Evolutionary conservation across 2,797 vertebrate species (phyloP).

Genomic region (Naso thynnoides): DNA sequence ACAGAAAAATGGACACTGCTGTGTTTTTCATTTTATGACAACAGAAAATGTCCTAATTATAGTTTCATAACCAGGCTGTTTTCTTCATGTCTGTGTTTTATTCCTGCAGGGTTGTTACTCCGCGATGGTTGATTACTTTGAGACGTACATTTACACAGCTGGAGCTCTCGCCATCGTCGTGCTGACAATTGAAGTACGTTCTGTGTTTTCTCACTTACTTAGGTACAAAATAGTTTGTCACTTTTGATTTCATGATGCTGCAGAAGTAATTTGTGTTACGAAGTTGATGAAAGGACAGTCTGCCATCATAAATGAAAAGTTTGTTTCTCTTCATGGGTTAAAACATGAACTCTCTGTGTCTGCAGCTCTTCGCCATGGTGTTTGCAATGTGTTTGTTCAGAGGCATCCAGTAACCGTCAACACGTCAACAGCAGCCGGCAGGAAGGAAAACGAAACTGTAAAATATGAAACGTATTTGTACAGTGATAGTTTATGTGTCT

Average conservation of each 20-base stretch:
- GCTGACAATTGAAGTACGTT: slow-evolving; percentile 90
- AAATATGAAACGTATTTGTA: slow-evolving; percentile 61
- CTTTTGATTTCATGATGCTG: too few species aligned
- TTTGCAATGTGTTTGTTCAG: slow-evolving; percentile 96
- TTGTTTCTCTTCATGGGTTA: background rate
- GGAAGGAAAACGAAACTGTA: slow-evolving; percentile 44
- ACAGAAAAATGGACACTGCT: too few species aligned
- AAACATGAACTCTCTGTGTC: slow-evolving; percentile 24
- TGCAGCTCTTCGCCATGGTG: slow-evolving; percentile 93
- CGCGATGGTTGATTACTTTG: slow-evolving; percentile 91
- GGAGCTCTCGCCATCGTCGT: slow-evolving; percentile 93
- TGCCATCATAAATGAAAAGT: too few species aligned
- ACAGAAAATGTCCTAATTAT: too few species aligned
- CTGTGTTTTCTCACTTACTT: background rate
- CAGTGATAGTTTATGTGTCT: slow-evolving; percentile 67
- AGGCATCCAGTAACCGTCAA: slow-evolving; percentile 88
- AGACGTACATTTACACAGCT: slow-evolving; percentile 92
- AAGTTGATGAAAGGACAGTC: too few species aligned
- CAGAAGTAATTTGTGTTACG: too few species aligned
- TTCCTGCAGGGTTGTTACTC: slow-evolving; percentile 91
- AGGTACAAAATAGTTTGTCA: too few species aligned
- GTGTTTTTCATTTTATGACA: too few species aligned
- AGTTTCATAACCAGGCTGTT: too few species aligned
- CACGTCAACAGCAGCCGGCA: background rate
- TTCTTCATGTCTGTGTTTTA: background rate